Base-by-base conservation (phyloP, 2,797 vertebrate species). In the Psittacula echo region DNA sequence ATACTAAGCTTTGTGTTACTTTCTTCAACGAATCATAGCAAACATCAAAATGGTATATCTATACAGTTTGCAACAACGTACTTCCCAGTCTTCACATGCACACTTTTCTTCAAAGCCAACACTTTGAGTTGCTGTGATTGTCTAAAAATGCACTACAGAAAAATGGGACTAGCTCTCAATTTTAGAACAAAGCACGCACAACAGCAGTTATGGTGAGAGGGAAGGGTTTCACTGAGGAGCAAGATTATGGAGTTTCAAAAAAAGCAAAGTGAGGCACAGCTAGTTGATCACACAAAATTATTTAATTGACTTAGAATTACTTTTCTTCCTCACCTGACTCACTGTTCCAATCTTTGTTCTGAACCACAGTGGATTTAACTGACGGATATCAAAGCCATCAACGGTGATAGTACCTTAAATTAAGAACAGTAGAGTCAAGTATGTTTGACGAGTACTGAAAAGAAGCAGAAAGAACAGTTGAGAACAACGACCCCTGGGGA, bases 311-410 rank as follows among this genome's bases (percentile, higher is more conserved):
- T 56, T 53, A 51, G n/a, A 67, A 29, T 20, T 44, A 29, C 47
- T 47, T 56, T 62, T 76, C 22, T 83, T 73, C 42, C 89, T 94
- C 98, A 99, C 99, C 99, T 99, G 99, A 97, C 98, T 99, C 93
- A 99, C 99, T 29, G 99, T 99, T 94, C 99, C 99, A 73, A 99
- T 99, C 94, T 98, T 98, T 95, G 97, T 98, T 90, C 99, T 98
- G 92, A 99, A 98, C 99, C 99, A 99, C 85, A 97, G 96, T 14
- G 99, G 99, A 96, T 99, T 99, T 53, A 99, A 96, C 76, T 98
- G 98, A 83, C 98, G 98, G 89, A 99, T 98, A 89, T 99, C 98
- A 80, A 97, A 96, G 45, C 98, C 99, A 91, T 99, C 99, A 23
- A 99, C 93, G 3, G 97, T 97, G 96, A 99, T 98, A 34, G 97